Conservation (phyloP, 2,797 vertebrate species). For the Eutrigla gurnardus region DNA sequence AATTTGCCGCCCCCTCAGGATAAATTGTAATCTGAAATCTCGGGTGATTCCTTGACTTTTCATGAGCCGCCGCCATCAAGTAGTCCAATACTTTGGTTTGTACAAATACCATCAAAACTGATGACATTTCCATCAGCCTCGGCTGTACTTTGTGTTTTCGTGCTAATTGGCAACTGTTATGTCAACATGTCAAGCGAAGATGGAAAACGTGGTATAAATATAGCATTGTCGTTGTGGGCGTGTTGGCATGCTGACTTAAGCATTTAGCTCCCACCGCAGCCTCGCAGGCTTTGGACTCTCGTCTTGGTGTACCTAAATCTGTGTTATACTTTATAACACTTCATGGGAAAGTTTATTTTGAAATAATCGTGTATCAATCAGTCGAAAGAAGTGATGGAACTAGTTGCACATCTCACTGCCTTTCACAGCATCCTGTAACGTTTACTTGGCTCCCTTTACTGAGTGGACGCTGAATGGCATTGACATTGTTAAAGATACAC, state of each 20-base stretch:
- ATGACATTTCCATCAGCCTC: not conserved
- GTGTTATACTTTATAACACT: not conserved
- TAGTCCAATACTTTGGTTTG: not conserved
- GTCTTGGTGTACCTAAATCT: not conserved
- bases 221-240: not conserved
- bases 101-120: not conserved
- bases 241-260: not conserved
- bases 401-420: conserved; percentile 35
- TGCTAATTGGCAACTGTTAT: not conserved
- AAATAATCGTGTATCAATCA: not conserved
- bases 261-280: not conserved
- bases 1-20: not conserved
- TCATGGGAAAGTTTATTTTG: not conserved
- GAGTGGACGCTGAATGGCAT: conserved; percentile 61
- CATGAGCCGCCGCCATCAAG: not conserved
- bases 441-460: conserved; percentile 46
- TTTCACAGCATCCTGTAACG: conserved; percentile 51
- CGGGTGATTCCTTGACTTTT: not conserved
- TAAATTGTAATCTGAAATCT: not conserved
- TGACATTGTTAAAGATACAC: conserved; percentile 69
- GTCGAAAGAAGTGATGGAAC: not conserved
- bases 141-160: not conserved
- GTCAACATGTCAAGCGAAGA: not conserved
- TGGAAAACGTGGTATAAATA: not conserved
- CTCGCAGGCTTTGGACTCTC: not conserved